phyloP scores from a whole-genome alignment of 92 coral and sea anemone species.

The Plumapathes pennacea region DNA sequence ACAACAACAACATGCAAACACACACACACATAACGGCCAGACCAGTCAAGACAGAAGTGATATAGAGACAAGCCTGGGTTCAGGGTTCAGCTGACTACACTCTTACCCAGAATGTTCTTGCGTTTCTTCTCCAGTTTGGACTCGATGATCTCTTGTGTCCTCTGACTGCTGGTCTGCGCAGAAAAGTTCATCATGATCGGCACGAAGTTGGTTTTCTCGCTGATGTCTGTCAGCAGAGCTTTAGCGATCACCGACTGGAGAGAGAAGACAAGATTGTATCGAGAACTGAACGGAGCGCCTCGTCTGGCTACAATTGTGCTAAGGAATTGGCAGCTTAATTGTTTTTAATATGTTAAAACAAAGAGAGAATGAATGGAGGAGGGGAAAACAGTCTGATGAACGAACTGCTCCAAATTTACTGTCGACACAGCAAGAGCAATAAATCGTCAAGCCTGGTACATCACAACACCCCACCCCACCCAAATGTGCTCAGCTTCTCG shows the following conservation, averaged over 20 bases:
- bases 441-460: constrained; percentile 2
- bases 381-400: neutral
- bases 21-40: neutral
- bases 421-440: neutral
- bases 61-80: too few relatives aligned
- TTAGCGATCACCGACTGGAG: constrained; percentile 93
- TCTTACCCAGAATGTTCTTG: constrained; percentile 87
- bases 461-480: neutral
- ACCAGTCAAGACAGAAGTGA: neutral
- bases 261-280: neutral
- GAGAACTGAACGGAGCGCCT: neutral
- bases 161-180: constrained; percentile 96
- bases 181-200: constrained; percentile 96
- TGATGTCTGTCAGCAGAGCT: constrained; percentile 78
- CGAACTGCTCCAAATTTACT: neutral
- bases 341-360: neutral
- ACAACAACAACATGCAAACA: neutral
- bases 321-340: neutral
- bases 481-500: neutral
- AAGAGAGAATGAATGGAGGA: neutral
- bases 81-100: too few relatives aligned
- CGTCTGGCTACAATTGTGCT: neutral
- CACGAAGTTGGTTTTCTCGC: constrained; percentile 77
- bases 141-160: constrained; percentile 98
- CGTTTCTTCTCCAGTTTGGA: constrained; percentile 96